phyloP scores from a whole-genome alignment of 1,140 invertebrate species.

The Nixonia krombeini region DNA sequence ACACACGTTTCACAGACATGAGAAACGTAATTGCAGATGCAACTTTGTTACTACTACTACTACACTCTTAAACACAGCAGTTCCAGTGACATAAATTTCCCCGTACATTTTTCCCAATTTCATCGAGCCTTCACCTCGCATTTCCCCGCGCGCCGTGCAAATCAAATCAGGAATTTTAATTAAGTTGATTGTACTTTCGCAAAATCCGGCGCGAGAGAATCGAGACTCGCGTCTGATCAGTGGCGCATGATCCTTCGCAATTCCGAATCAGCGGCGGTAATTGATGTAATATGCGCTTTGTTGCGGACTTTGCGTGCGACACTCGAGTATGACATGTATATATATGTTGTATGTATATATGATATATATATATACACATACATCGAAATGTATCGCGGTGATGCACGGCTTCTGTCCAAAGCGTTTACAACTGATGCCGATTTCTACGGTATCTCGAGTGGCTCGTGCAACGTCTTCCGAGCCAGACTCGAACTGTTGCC shows the following conservation, averaged over 20 bases:
- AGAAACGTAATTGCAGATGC: too few relatives aligned
- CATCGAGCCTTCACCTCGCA: too few relatives aligned
- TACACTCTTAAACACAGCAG: too few relatives aligned
- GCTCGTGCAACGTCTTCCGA: too few relatives aligned
- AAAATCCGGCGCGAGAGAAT: slow-evolving; percentile 1
- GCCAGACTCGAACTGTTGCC: too few relatives aligned
- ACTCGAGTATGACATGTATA: too few relatives aligned
- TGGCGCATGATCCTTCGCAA: not conserved
- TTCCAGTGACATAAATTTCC: too few relatives aligned
- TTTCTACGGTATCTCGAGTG: not conserved
- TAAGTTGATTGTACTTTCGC: not conserved
- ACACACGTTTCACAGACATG: too few relatives aligned
- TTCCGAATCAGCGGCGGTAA: slow-evolving; percentile 2
- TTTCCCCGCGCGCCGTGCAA: too few relatives aligned
- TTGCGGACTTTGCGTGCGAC: not conserved
- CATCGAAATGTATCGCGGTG: not conserved
- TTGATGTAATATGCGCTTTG: not conserved
- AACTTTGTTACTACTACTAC: too few relatives aligned
- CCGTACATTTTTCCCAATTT: too few relatives aligned
- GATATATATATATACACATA: not conserved
- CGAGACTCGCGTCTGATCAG: not conserved
- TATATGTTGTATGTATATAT: too few relatives aligned
- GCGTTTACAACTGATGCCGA: not conserved
- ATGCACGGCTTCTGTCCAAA: not conserved
- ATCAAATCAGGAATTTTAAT: not conserved